Base-by-base conservation (phyloP, 1,140 invertebrate species). In the Argopecten irradians region DNA sequence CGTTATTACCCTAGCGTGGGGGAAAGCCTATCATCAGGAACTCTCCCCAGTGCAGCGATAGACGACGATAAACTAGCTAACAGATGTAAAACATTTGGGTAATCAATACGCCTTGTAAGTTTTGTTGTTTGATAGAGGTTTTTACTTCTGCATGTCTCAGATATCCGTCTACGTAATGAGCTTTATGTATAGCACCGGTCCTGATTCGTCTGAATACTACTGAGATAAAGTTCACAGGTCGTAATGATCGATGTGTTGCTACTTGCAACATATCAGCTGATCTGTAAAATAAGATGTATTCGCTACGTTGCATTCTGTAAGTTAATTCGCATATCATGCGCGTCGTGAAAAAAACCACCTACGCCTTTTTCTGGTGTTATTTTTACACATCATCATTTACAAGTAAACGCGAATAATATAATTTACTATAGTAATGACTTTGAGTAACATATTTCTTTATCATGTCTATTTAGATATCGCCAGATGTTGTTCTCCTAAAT, bases 41-140 rank as follows among this genome's bases (percentile, higher is more conserved):
- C 55, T 71, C 55, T 28, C 55, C n/a, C 55, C 28, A 71, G 28
- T n/a, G 28, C 55, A n/a, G 1, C n/a, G 55, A 71, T 71, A 71
- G 55, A 22, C 55, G 55, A 2, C 55, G 55, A 71, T 71, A 71
- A 71, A 71, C 55, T 11, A n/a, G 11, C 55, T 1, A 71, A 71
- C 55, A 71, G 19, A 71, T 71, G 55, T 71, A 71, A 71, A 71
- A 71, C 22, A 28, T n/a, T n/a, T 71, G 22, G 55, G 55, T 28
- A 71, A 71, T 71, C 55, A 71, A 71, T 71, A 71, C 55, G 55
- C n/a, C 55, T n/a, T 71, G 55, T 71, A 71, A 2, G 55, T 71
- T 71, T 71, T 71, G 55, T n/a, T 1, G n/a, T 71, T 71, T 71
- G 22, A 71, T n/a, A n/a, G 55, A 71, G 55, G 14, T 8, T 46